phyloP scores from a whole-genome alignment of 1,140 invertebrate genomes.

The Ectropis grisescens region DNA sequence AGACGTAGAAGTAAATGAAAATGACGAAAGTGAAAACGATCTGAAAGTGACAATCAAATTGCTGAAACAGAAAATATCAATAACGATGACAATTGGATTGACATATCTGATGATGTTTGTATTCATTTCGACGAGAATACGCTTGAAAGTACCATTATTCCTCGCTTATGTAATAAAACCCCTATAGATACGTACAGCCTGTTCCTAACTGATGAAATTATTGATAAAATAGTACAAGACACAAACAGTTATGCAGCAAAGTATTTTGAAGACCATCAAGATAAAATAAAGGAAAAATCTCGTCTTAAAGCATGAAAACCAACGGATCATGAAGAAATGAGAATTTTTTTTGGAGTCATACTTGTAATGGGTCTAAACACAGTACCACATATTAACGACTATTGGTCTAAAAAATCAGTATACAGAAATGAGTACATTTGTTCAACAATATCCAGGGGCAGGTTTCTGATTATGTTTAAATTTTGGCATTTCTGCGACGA shows the following conservation, averaged over 20 bases:
- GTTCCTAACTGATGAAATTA: conserved; percentile 13
- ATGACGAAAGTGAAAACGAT: no score
- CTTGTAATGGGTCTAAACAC: conserved; percentile 12
- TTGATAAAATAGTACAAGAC: conserved; percentile 14
- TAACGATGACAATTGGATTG: no score
- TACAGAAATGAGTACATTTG: conserved; percentile 15
- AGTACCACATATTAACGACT: conserved; percentile 11
- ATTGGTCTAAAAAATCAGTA: conserved; percentile 10
- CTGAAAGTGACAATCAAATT: no score
- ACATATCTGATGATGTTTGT: no score
- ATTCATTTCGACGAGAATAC: no score
- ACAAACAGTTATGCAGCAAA: conserved; percentile 15
- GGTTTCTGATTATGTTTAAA: conserved; percentile 11
- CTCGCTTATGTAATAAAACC: conserved; percentile 9
- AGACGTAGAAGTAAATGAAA: no score
- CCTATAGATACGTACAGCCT: conserved; percentile 9
- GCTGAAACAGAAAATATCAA: no score
- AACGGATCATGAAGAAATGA: conserved; percentile 11
- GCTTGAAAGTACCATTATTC: conserved; percentile 2
- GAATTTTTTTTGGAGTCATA: conserved; percentile 8
- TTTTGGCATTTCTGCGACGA: conserved; percentile 14
- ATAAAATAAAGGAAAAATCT: conserved; percentile 9
- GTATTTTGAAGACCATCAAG: conserved; percentile 4
- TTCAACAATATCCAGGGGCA: conserved; percentile 23
- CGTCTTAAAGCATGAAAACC: conserved; percentile 8